These are phyloP conservation scores for Xerus inauris DNA, from an alignment of 2,113 vertebrate genomes.

Conservation along the genomic window DNA sequence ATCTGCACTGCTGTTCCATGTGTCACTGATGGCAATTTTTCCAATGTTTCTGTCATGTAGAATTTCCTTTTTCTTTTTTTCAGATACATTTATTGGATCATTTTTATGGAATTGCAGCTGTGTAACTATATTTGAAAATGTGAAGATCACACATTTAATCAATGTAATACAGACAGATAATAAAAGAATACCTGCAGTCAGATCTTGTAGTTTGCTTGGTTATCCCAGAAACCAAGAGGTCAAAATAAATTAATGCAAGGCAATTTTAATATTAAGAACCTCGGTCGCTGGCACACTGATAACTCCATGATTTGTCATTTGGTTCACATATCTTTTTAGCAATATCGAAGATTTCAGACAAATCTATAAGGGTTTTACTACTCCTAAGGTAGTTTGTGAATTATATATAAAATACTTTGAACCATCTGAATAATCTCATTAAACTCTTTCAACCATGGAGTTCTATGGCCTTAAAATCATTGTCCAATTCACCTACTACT, in stretches of 20 bases:
- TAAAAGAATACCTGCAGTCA: background rate
- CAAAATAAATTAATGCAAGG: background rate
- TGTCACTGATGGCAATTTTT: background rate
- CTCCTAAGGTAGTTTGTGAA: background rate
- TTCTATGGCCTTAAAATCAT: background rate
- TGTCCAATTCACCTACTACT: background rate
- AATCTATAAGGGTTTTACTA: background rate
- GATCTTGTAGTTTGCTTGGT: background rate
- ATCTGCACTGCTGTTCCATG: background rate
- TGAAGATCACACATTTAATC: background rate
- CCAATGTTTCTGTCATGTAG: background rate
- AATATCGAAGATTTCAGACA: background rate
- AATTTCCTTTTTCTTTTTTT: background rate
- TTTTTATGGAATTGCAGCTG: background rate
- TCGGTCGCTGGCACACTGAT: background rate
- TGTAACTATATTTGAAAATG: background rate
- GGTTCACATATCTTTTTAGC: background rate
- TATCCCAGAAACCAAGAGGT: background rate
- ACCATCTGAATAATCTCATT: background rate
- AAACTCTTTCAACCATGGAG: background rate
- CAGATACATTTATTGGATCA: background rate
- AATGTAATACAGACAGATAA: background rate
- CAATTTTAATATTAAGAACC: background rate
- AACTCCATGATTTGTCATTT: background rate
- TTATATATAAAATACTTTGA: background rate